These are phyloP conservation scores for Linnaemya vulpina DNA, from an alignment of 2,888 invertebrate genomes.

Conservation along the genomic window DNA sequence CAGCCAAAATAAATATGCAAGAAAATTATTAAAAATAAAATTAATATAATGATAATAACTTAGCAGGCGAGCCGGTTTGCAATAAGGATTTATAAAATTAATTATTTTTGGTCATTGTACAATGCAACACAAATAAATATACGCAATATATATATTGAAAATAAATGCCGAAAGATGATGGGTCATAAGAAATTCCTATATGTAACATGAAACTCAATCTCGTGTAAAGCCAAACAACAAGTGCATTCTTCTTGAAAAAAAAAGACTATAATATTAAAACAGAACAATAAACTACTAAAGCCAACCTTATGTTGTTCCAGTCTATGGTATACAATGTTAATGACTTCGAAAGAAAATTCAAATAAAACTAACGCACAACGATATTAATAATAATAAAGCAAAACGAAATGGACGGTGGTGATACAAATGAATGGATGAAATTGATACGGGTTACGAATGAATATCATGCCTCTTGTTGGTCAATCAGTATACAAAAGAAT, in stretches of 20 bases:
- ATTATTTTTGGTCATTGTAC: background rate
- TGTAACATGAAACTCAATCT: constrained; percentile 3
- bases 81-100: constrained; percentile 34
- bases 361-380: constrained; percentile 30
- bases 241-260: constrained; percentile 50
- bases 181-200: constrained; percentile 46
- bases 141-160: constrained; percentile 42
- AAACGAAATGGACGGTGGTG: constrained; percentile 14
- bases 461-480: constrained; percentile 23
- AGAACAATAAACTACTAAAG: constrained; percentile 54
- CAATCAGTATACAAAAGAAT: background rate
- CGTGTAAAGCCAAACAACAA: constrained; percentile 41
- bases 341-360: constrained; percentile 4
- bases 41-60: constrained; percentile 38
- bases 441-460: constrained; percentile 65
- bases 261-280: constrained; percentile 24
- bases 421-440: constrained; percentile 54
- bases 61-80: constrained; percentile 33
- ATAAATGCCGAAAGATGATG: constrained; percentile 66
- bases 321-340: background rate
- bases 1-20: constrained; percentile 24
- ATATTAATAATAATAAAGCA: constrained; percentile 15
- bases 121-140: constrained; percentile 40
- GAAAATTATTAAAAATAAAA: constrained; percentile 41
- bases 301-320: constrained; percentile 32